phyloP scores from a whole-genome alignment of 1,140 invertebrate genomes.

The Drosophila tropicalis region DNA sequence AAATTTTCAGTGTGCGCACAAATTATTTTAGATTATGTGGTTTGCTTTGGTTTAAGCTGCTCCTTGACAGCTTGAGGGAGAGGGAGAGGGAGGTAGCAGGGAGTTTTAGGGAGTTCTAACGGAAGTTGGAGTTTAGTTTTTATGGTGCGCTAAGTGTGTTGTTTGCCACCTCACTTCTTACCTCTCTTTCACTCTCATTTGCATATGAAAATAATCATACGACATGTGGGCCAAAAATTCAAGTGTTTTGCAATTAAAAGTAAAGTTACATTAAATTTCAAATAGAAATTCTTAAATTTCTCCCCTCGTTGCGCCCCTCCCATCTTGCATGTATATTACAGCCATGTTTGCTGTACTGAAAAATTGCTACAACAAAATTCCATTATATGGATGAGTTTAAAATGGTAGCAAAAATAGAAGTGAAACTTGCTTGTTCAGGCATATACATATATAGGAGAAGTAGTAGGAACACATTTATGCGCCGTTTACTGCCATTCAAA shows the following conservation, averaged over 20 bases:
- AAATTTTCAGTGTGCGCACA: slow-evolving; percentile 71
- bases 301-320: too few relatives aligned
- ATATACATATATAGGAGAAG: slow-evolving; percentile 14
- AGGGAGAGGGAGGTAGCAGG: not conserved
- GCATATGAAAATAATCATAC: slow-evolving; percentile 61
- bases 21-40: slow-evolving; percentile 80
- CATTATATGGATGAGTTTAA: not conserved
- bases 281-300: too few relatives aligned
- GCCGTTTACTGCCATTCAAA: slow-evolving; percentile 42
- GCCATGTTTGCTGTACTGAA: not conserved
- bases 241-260: slow-evolving; percentile 49
- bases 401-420: not conserved
- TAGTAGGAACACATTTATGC: slow-evolving; percentile 56
- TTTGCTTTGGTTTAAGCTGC: slow-evolving; percentile 10
- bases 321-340: too few relatives aligned
- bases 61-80: too few relatives aligned
- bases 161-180: slow-evolving; percentile 24
- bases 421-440: slow-evolving; percentile 36
- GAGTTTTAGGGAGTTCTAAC: slow-evolving; percentile 17
- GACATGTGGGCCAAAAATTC: slow-evolving; percentile 54
- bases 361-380: slow-evolving; percentile 2
- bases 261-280: not conserved
- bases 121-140: slow-evolving; percentile 78
- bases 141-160: slow-evolving; percentile 59
- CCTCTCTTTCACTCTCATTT: slow-evolving; percentile 46